These are phyloP conservation scores for Zele albiditarsus DNA, from an alignment of 2,888 invertebrate genomes.

Conservation along the genomic window DNA sequence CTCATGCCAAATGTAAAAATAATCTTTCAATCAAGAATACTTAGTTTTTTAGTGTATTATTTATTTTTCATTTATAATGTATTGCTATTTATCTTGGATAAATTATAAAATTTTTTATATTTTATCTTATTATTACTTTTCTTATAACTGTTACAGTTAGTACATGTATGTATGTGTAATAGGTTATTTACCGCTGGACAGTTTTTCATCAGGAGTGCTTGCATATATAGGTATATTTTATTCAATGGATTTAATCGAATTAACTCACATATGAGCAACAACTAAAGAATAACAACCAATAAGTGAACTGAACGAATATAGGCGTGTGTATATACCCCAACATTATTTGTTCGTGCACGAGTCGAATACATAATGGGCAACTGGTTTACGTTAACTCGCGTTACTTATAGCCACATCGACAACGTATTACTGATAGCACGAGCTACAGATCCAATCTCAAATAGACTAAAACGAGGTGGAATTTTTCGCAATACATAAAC, in stretches of 20 bases:
- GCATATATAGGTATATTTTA: background rate
- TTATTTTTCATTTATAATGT: too few relatives aligned
- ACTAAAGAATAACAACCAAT: background rate
- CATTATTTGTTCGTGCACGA: conserved; percentile 21
- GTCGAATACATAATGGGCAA: conserved; percentile 39
- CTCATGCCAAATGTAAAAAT: too few relatives aligned
- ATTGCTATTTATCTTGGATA: too few relatives aligned
- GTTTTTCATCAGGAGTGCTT: too few relatives aligned
- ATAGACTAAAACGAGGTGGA: conserved; percentile 22
- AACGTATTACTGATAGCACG: conserved; percentile 19
- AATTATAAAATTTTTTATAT: too few relatives aligned
- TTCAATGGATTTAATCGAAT: conserved; percentile 4
- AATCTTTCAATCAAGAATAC: too few relatives aligned
- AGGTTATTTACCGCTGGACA: too few relatives aligned
- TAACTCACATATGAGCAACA: background rate
- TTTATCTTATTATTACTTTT: too few relatives aligned
- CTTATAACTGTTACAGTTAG: too few relatives aligned
- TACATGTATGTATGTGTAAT: too few relatives aligned
- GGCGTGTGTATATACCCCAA: background rate
- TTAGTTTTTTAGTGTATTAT: too few relatives aligned
- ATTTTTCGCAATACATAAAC: conserved; percentile 23
- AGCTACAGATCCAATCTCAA: conserved; percentile 33
- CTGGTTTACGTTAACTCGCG: conserved; percentile 28
- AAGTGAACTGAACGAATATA: background rate
- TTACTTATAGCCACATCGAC: background rate